Base-by-base conservation (phyloP, 2,797 vertebrate genomes). In the Phalanger gymnotis region DNA sequence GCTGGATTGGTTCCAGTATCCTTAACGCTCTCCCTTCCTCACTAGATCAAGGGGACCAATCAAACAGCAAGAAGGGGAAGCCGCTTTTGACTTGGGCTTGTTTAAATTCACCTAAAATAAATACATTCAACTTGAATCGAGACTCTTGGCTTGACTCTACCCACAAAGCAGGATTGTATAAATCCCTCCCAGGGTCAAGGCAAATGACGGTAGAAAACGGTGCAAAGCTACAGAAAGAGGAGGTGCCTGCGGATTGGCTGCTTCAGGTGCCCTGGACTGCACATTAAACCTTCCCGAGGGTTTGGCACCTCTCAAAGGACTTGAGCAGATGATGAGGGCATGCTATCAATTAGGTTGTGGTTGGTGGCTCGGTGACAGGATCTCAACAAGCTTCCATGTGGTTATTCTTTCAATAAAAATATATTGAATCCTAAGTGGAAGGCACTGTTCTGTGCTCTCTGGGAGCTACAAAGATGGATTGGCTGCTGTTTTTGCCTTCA, bases 1-100 rank as follows among this genome's bases (percentile, higher is more conserved):
- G 66, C 95, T 97, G 96, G 95, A 97, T 93, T 93, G 96, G 2
- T 57, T 81, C 94, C 57, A 95, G n/a, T 61, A 94, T 34, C 5
- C 0, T 73, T 22, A 40, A 40, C 0, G 6, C 2, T 73, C 5
- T 19, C 92, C 96, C 94, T 94, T 97, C 95, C 91, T 92, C 94
- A 91, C 96, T 0, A 25, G 90, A 94, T 95, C 81, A 97, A 95
- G 90, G 96, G 93, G 92, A 53, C 55, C 96, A 94, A 94, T 22
- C 19, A 52, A 95, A 47, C 93, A 95, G 52, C 4, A 87, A 34
- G 57, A 87, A 34, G 54, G 90, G 73, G 92, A 55, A 93, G 52
- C 53, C 56, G 96, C 54, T 93, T 94, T 90, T 52, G 56, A 27
- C n/a, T 92, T 93, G 6, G 91, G 95, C 31, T 93, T 56, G 92